Percentiles rank a stretch among this genome's conserved stretches.
Conservation (phyloP, 53 echinoderm and acorn worm genomes). For the Glandiceps talaboti region DNA sequence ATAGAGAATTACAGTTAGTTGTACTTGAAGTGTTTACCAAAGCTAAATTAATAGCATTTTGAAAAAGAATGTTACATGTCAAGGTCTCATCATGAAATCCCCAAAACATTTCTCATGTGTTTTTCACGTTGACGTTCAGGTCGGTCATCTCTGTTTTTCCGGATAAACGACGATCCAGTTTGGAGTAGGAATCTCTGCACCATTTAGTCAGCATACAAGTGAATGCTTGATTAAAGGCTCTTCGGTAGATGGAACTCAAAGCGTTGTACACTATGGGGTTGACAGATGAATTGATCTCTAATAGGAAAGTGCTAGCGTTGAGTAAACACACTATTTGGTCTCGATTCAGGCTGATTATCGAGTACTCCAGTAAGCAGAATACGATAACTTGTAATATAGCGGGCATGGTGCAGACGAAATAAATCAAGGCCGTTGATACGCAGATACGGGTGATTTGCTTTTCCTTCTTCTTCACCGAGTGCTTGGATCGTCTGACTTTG, state of each 20-base stretch:
- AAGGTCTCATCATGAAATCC: no score
- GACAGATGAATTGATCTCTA: not conserved
- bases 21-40: no score
- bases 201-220: not conserved
- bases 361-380: not conserved
- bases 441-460: not conserved
- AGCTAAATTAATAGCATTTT: no score
- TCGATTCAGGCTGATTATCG: not conserved
- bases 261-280: not conserved
- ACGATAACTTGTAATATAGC: not conserved
- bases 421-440: not conserved
- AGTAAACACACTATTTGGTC: not conserved
- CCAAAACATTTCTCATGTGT: no score
- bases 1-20: no score
- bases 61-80: no score
- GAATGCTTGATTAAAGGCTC: not conserved
- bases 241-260: not conserved
- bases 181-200: not conserved
- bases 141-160: not conserved
- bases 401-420: not conserved
- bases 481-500: not conserved
- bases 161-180: not conserved
- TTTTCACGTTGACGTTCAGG: no score
- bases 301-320: not conserved
- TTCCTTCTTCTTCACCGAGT: not conserved